Percentiles rank a stretch among this genome's conserved stretches.
These are phyloP conservation scores for Tenebrio molitor DNA, from an alignment of 1,140 invertebrate species.

Conservation along the genomic window DNA sequence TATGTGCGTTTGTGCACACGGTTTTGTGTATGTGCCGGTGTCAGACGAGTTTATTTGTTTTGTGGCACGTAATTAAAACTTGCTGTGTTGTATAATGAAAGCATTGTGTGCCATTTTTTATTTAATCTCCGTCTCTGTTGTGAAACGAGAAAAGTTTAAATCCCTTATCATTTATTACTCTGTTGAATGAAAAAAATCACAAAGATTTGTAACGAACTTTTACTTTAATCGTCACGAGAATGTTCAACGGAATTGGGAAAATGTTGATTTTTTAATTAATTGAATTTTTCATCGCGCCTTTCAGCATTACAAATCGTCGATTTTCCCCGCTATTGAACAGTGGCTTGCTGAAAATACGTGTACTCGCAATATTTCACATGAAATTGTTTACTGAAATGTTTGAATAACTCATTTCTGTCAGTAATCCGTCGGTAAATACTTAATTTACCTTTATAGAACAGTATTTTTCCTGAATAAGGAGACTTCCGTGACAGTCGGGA, in stretches of 20 bases:
- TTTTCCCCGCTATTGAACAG: too few species aligned
- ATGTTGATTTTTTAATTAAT: constrained; percentile 9
- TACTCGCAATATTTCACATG: not conserved
- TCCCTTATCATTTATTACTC: constrained; percentile 50
- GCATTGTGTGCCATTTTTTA: constrained; percentile 49
- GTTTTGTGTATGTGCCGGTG: constrained; percentile 34
- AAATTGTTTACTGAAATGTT: constrained; percentile 13
- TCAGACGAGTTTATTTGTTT: constrained; percentile 46
- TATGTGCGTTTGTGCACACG: constrained; percentile 14
- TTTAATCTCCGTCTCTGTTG: constrained; percentile 51
- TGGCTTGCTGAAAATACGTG: too few species aligned
- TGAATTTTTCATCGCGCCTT: not conserved
- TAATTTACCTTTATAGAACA: constrained; percentile 22
- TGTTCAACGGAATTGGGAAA: not conserved
- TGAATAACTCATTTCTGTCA: not conserved
- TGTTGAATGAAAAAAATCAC: constrained; percentile 11
- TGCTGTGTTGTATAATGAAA: constrained; percentile 50
- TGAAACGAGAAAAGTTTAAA: constrained; percentile 51
- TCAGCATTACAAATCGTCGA: too few species aligned
- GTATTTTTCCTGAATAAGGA: constrained; percentile 26
- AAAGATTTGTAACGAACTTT: constrained; percentile 6
- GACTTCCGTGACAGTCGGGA: constrained; percentile 15
- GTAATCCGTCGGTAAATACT: not conserved
- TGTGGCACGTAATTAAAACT: constrained; percentile 52
- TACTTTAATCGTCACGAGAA: not conserved